Base-by-base conservation (phyloP, 2,888 invertebrate genomes). In the Abrostola triplasia region DNA sequence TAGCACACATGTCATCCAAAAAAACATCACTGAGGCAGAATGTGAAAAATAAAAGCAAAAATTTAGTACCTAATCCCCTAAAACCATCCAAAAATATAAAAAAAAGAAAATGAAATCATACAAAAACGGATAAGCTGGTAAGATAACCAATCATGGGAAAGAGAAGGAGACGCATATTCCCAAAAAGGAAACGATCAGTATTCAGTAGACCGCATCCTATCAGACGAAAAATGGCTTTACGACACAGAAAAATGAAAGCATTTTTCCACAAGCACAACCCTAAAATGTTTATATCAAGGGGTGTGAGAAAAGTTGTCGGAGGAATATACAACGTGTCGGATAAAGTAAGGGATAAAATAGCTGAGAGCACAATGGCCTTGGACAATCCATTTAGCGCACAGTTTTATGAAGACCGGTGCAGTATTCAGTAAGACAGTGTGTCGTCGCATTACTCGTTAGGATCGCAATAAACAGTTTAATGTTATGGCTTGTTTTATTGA, bases 331-430 rank as follows among this genome's bases (percentile, higher is more conserved):
- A 80, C 11, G 88, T 90, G 1, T 90, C 91, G 0, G 90, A 92
- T 58, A 89, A 79, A 77, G 86, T 92, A 0, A 76, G 88, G n/a
- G 91, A 91, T 49, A 91, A 88, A 59, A 85, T 91, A 60, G 90
- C 90, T 0, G 90, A 90, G 38, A 91, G 88, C 41, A 89, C 90
- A 0, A 42, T 91, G 70, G 88, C 88, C 0, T 58, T 92, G 38
- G 88, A 91, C 47, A 91, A 91, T 13, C 90, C 91, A 0, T 92
- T 92, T 48, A 87, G 86, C 64, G 85, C 84, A 0, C 90, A 90
- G n/a, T 92, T 92, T 52, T 92, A 92, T 35, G 86, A 88, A 81
- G 92, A 92, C 59, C 80, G 90, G 9, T 92, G 91, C 80, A 68
- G 41, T 6, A 88, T 92, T 41, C 90, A 90, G 64, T 92, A 74